Evolutionary conservation across 2,113 vertebrate species (phyloP), one percentile per base, ranked within the genome.

Genomic region (Sus scrofa): DNA sequence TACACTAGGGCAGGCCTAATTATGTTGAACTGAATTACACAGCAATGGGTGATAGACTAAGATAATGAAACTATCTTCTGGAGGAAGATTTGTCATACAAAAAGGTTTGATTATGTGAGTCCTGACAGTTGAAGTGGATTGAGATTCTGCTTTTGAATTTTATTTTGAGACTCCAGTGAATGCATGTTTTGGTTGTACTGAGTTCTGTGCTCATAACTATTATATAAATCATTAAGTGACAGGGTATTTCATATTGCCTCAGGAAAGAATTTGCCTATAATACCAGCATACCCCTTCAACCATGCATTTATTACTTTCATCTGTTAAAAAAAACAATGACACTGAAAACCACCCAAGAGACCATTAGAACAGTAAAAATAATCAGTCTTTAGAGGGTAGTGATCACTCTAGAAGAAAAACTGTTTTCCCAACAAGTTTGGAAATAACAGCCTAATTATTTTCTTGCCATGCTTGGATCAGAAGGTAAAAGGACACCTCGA

Each of bases 191-290:
- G 22, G 7, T 27, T 86, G 24, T 44, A 27, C 67, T 86, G 74
- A 93, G 24, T 89, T 77, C 68, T 95, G 6, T 6, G 24, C 10
- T 84, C 12, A n/a, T 39, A 93, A 62, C 20, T 94, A 34, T 81
- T 77, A 78, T 2, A 94, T 95, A 96, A 95, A 95, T 97, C 83
- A 95, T 56, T 75, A 84, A 89, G n/a, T 93, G 96, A 96, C 39
- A 79, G 34, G 16, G 1, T 56, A 84, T 89, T 95, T 94, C 70
- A 75, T 20, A 81, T 34, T 58, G 75, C 85, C 89, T 91, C 5
- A 62, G 81, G 85, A 89, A 85, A 94, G n/a, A 77, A 94, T 84
- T 39, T 79, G 10, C 0, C 0, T 89, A 44, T 73, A 54, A 83
- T 83, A 86, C 24, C 87, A 52, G 81, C 44, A 24, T 82, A 91